These are phyloP conservation scores for Pomatorhinus ruficollis DNA, from an alignment of 2,113 vertebrate genomes.

Conservation along the genomic window DNA sequence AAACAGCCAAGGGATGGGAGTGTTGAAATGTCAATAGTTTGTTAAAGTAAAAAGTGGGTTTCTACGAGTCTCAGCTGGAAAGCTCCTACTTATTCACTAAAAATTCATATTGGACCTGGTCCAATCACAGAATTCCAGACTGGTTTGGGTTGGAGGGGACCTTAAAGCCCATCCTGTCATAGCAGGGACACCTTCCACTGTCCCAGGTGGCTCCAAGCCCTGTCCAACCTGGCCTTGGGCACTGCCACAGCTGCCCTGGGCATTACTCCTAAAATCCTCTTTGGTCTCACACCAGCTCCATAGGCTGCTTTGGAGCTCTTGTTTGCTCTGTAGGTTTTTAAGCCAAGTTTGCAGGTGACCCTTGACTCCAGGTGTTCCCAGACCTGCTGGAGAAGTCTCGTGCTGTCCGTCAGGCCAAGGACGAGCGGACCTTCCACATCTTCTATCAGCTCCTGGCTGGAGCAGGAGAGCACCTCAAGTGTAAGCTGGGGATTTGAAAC, in stretches of 20 bases:
- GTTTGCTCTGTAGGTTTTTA: background rate
- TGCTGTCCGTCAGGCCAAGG: constrained; percentile 97
- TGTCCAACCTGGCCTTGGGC: background rate
- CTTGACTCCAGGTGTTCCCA: constrained; percentile 78
- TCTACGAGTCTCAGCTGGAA: background rate
- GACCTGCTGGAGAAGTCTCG: constrained; percentile 97
- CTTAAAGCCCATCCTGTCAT: fast-evolving
- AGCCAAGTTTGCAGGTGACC: background rate
- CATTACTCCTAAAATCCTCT: fast-evolving
- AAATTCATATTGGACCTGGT: fast-evolving
- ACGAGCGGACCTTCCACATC: constrained; percentile 95
- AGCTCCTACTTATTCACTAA: background rate
- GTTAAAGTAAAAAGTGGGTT: background rate
- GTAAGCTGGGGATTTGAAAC: constrained; percentile 71
- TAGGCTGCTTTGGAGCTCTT: background rate
- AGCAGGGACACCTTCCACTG: background rate
- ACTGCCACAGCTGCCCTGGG: background rate
- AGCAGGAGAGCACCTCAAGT: constrained; percentile 92
- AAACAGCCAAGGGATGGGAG: background rate
- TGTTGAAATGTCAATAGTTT: background rate
- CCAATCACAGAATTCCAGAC: background rate
- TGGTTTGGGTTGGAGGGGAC: background rate
- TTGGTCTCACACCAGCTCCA: background rate
- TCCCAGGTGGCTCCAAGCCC: background rate
- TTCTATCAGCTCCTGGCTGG: constrained; percentile 95